These are phyloP conservation scores for Egretta garzetta DNA, from an alignment of 2,113 vertebrate genomes.

Conservation along the genomic window DNA sequence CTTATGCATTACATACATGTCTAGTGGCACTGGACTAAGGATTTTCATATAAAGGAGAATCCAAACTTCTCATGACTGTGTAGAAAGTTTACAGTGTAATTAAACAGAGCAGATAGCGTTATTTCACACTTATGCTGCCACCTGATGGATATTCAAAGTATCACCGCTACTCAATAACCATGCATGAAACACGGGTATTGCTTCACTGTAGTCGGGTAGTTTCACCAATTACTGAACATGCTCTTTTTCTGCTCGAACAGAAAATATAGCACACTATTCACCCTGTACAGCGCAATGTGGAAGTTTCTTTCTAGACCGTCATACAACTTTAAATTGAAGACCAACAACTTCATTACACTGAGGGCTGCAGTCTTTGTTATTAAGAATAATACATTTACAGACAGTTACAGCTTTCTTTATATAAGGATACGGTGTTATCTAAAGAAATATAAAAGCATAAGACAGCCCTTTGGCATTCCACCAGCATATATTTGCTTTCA, in stretches of 20 bases:
- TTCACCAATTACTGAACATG: accelerated
- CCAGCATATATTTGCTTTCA: background rate
- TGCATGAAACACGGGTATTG: accelerated
- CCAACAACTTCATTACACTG: background rate
- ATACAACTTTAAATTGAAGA: background rate
- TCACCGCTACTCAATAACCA: background rate
- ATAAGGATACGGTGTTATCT: background rate
- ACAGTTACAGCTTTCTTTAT: background rate
- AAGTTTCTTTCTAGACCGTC: background rate
- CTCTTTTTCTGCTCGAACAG: background rate
- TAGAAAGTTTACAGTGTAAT: accelerated
- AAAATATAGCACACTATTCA: background rate
- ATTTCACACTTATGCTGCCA: background rate
- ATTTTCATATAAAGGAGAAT: background rate
- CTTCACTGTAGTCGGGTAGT: background rate
- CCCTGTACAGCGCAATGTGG: accelerated
- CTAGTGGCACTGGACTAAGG: background rate
- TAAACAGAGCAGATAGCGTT: background rate
- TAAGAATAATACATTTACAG: background rate
- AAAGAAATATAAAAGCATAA: background rate
- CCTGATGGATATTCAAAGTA: background rate
- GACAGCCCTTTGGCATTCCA: background rate
- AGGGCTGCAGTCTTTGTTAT: background rate
- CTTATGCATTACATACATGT: background rate
- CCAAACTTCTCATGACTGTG: accelerated